These are phyloP conservation scores for Stegastes partitus DNA, from an alignment of 2,113 vertebrate genomes.

Conservation along the genomic window DNA sequence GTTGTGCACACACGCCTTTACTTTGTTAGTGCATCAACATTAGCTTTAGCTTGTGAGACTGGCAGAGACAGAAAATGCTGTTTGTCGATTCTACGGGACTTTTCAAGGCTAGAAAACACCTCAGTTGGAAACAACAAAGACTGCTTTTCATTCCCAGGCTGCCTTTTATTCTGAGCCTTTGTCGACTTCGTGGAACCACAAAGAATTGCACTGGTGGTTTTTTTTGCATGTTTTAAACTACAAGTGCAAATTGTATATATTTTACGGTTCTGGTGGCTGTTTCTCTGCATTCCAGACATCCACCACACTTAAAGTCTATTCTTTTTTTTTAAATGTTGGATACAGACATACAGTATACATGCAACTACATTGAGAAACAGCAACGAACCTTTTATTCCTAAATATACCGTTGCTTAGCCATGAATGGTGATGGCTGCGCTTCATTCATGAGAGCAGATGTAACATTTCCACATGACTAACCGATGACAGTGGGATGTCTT, in stretches of 20 bases:
- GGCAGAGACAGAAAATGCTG: neutral
- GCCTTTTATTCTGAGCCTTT: conserved; percentile 19
- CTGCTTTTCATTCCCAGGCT: conserved; percentile 3
- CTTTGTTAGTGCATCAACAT: neutral
- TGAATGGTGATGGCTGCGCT: neutral
- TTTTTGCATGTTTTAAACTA: conserved; percentile 22
- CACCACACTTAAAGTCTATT: conserved; percentile 9
- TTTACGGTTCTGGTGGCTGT: neutral
- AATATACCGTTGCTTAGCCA: neutral
- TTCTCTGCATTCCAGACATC: conserved; percentile 2
- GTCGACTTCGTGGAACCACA: conserved; percentile 22
- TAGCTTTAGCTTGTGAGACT: neutral
- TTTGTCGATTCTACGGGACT: neutral
- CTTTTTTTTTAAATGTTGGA: neutral
- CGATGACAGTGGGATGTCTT: neutral
- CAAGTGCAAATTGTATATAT: conserved; percentile 16
- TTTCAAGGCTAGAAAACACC: conserved; percentile 6
- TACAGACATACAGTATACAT: neutral
- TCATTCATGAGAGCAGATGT: neutral
- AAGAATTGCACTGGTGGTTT: neutral
- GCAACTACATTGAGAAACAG: neutral
- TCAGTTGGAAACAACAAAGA: conserved; percentile 16
- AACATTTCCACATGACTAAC: conserved; percentile 7
- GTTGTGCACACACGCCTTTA: no score
- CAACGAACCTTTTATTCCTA: neutral